phyloP scores from a whole-genome alignment of 2,113 vertebrate genomes.

The Hippopotamus amphibius region DNA sequence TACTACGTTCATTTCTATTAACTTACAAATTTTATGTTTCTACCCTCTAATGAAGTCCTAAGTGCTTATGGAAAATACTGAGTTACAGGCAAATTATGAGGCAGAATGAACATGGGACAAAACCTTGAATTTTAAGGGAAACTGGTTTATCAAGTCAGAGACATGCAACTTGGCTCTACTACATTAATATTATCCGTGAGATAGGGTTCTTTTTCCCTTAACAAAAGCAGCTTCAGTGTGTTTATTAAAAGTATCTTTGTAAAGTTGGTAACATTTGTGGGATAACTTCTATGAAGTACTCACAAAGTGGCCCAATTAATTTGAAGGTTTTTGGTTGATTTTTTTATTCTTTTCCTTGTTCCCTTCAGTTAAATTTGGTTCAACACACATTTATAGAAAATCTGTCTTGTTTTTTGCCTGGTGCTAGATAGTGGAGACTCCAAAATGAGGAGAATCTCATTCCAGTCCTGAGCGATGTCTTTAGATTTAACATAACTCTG shows the following conservation, averaged over 20 bases:
- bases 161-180: neutral
- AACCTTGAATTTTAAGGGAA: neutral
- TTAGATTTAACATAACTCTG: neutral
- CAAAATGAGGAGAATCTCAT: neutral
- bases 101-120: neutral
- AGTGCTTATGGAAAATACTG: neutral
- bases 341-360: neutral
- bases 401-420: neutral
- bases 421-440: neutral
- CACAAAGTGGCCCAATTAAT: neutral
- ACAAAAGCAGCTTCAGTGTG: neutral
- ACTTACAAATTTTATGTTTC: neutral
- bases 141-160: neutral
- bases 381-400: neutral
- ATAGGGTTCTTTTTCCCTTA: neutral
- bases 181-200: neutral
- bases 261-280: neutral
- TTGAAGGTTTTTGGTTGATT: neutral
- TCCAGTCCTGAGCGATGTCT: neutral
- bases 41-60: neutral
- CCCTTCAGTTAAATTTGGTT: neutral
- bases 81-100: neutral
- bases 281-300: constrained; percentile 33
- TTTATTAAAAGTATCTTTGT: neutral
- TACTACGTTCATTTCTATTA: neutral